A percentile compares a stretch with the other conserved stretches of the same genome.
These are phyloP conservation scores for Syndactyla subalaris DNA, from an alignment of 2,797 vertebrate genomes.

Conservation along the genomic window DNA sequence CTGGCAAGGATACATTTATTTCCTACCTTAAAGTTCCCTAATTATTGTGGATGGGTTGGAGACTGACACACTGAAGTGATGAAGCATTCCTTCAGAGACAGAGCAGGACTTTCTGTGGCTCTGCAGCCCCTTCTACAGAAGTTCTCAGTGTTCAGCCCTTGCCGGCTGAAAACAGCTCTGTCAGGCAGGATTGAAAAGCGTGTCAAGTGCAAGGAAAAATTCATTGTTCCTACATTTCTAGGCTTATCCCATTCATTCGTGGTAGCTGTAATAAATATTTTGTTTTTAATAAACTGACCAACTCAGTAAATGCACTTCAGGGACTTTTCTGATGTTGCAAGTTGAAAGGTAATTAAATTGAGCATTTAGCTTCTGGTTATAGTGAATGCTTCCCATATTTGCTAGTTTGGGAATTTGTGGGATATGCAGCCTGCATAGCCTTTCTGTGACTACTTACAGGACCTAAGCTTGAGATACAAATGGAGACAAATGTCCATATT, in stretches of 20 bases:
- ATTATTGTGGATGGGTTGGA: background rate
- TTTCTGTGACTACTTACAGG: background rate
- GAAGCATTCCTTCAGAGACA: background rate
- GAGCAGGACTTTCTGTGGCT: background rate
- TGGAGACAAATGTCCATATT: background rate
- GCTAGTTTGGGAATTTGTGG: background rate
- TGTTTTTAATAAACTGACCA: background rate
- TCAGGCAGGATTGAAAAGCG: background rate
- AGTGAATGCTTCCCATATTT: background rate
- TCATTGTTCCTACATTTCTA: background rate
- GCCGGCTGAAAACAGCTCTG: background rate
- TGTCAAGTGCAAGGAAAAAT: background rate
- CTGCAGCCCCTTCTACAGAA: background rate
- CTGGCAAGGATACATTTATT: background rate
- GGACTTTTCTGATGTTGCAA: background rate
- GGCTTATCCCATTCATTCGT: background rate
- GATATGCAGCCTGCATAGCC: background rate
- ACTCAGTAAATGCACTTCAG: background rate
- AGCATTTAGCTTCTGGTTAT: slow-evolving; percentile 3
- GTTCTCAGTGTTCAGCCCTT: background rate
- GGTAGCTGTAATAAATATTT: background rate
- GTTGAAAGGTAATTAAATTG: slow-evolving; percentile 18
- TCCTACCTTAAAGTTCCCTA: background rate
- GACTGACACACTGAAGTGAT: background rate
- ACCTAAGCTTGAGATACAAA: background rate